Evolutionary conservation across 2,113 vertebrate genomes (phyloP), one percentile per base, ranked within the genome.

Genomic region (Poeciliopsis prolifica): DNA sequence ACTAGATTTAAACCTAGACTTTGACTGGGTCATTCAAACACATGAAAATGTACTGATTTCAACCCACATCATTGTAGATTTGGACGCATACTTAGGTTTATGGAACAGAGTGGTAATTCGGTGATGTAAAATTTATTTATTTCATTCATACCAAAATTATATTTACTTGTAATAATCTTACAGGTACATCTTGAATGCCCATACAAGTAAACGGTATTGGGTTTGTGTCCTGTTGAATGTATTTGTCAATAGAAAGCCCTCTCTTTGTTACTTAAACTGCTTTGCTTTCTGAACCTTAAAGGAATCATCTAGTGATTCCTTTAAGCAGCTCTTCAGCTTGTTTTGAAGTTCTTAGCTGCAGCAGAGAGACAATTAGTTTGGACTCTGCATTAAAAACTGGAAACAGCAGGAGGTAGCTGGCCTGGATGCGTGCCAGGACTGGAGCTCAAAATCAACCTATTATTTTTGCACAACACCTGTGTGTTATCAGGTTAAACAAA

Each of bases 391-490:
- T 31, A 72, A 37, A 63, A 63, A 62, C 54, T 24, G 24, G 33
- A 62, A 68, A 63, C 74, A 81, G 79, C 73, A 72, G 79, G 79
- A 72, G 61, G 79, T 42, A 63, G 28, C 63, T 37, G 35, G 69
- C 54, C 73, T 60, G 40, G 73, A 62, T 72, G 63, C 19, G 58
- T 29, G 74, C 73, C 70, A 70, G 30, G 30, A 22, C 80, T 26
- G 30, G 11, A 74, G 26, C 68, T 64, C 76, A 63, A 79, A 79
- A 75, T 75, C 22, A 65, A 26, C 42, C 37, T 33, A 48, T 37
- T 33, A 6, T 63, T 74, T 79, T 75, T 37, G 54, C 54, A 54
- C 30, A 14, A 15, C 75, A 70, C 31, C 64, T 65, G 61, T 82
- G 72, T 72, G 40, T 58, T 60, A 69, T 51, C 61, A 70, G 42